Evolutionary conservation across 2,888 invertebrate genomes (phyloP).

Genomic region (Xestia c-nigrum): DNA sequence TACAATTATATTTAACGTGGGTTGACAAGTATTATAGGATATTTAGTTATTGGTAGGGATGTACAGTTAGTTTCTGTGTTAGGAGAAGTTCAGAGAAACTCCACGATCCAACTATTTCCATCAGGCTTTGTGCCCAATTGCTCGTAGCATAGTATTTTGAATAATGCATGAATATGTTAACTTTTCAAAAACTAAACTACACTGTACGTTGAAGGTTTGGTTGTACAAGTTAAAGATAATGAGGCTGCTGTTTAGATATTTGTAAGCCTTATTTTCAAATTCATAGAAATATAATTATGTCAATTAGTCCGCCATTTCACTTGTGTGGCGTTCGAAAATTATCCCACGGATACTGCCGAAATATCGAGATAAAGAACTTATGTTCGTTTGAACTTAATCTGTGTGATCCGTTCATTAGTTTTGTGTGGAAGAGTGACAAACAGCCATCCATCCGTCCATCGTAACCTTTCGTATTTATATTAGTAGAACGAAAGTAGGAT

Average conservation of each 20-base stretch:
- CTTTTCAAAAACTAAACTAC: slow-evolving; percentile 25
- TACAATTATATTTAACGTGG: slow-evolving; percentile 9
- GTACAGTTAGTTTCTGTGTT: slow-evolving; percentile 22
- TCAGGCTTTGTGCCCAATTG: slow-evolving; percentile 72
- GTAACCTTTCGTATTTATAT: not conserved
- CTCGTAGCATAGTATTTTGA: slow-evolving; percentile 43
- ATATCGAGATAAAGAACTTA: not conserved
- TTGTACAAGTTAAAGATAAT: not conserved
- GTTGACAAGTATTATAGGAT: slow-evolving; percentile 32
- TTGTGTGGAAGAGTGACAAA: not conserved
- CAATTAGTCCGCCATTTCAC: not conserved
- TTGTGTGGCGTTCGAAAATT: not conserved
- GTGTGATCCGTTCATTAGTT: not conserved
- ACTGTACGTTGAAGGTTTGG: not conserved
- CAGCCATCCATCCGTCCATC: not conserved
- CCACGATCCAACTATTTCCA: slow-evolving; percentile 76
- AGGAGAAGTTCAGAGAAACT: slow-evolving; percentile 40
- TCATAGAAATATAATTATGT: no score
- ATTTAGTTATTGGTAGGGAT: slow-evolving; percentile 29
- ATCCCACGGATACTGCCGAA: not conserved
- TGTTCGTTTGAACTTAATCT: no score
- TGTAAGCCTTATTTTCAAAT: no score
- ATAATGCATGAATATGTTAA: slow-evolving; percentile 55
- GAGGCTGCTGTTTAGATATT: not conserved
- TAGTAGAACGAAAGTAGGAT: not conserved